These are phyloP conservation scores for Probosciger aterrimus DNA, from an alignment of 2,113 vertebrate genomes.

Conservation along the genomic window DNA sequence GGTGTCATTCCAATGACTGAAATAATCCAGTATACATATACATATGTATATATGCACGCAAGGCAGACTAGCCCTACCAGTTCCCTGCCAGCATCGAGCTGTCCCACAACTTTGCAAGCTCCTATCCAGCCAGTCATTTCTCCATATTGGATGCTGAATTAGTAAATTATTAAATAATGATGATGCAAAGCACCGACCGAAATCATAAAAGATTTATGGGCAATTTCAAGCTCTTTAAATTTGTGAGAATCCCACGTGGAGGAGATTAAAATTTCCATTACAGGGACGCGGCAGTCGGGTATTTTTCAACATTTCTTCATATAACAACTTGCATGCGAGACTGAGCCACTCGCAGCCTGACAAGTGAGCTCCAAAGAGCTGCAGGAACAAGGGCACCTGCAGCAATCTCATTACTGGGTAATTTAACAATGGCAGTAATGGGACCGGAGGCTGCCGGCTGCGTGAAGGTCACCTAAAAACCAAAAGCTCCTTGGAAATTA, in stretches of 20 bases:
- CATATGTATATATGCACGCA: rapidly evolving
- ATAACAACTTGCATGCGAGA: rapidly evolving
- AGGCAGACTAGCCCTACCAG: not conserved
- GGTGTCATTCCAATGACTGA: not conserved
- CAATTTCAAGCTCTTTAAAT: not conserved
- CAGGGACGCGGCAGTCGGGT: not conserved
- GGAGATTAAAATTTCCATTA: not conserved
- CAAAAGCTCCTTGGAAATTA: not conserved
- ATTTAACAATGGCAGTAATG: not conserved
- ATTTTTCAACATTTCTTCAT: not conserved
- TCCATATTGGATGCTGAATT: not conserved
- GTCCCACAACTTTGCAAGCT: not conserved
- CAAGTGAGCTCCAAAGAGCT: not conserved
- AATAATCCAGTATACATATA: not conserved
- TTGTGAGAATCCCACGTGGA: not conserved
- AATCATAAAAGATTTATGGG: not conserved
- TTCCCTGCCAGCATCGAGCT: not conserved
- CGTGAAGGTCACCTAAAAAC: not conserved
- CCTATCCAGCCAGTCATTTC: not conserved
- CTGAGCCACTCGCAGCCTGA: not conserved
- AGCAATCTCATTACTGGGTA: not conserved
- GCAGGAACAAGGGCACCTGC: not conserved
- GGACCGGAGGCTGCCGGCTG: not conserved
- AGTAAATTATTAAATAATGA: not conserved
- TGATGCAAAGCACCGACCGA: not conserved